Evolutionary conservation across 1,140 invertebrate genomes (phyloP), one percentile per base, ranked within the genome.

Genomic region (Monochamus saltuarius): DNA sequence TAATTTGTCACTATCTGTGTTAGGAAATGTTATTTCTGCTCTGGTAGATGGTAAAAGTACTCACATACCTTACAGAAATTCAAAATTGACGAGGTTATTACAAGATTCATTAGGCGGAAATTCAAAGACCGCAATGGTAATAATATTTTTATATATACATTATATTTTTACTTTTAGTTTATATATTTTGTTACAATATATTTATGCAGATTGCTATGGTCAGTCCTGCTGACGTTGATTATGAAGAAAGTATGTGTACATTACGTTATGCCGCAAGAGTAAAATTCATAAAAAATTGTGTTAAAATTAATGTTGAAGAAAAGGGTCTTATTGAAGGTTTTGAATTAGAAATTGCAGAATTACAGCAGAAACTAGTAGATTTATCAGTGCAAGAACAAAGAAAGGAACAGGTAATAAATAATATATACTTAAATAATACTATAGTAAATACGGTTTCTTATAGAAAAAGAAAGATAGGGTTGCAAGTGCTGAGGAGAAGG

Each of bases 171-270:
- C 14, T 40, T 40, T n/a, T 7, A n/a, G 14, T 9, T 40, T n/a
- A 0, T 40, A 4, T 2, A 2, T 4, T 4, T 40, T 40, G 4
- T 40, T 40, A n/a, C 37, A n/a, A 40, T n/a, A 9, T 1, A 4
- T 40, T 9, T 38, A 38, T 46, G 54, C 55, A 74, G 72, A 86
- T 85, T 75, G 96, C 97, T 10, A 98, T 97, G 73, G 85, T 98
- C 40, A 96, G 96, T 17, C 97, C 97, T 36, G 94, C 96, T 8
- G 92, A 95, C 67, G 89, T 90, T 59, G 99, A 99, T 80, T 98
- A 96, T 75, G 96, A 99, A 73, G 97, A 99, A 79, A 96, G 95
- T 0, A 92, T 99, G 43, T 98, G 94, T 72, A 98, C 97, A 0
- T 80, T 99, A 42, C 82, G 98, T 38, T 99, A 99, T 80, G 97